Percentiles rank a stretch among this genome's conserved stretches.
phyloP scores from a whole-genome alignment of 2,797 vertebrate species.

The Helicolenus hilgendorfi region DNA sequence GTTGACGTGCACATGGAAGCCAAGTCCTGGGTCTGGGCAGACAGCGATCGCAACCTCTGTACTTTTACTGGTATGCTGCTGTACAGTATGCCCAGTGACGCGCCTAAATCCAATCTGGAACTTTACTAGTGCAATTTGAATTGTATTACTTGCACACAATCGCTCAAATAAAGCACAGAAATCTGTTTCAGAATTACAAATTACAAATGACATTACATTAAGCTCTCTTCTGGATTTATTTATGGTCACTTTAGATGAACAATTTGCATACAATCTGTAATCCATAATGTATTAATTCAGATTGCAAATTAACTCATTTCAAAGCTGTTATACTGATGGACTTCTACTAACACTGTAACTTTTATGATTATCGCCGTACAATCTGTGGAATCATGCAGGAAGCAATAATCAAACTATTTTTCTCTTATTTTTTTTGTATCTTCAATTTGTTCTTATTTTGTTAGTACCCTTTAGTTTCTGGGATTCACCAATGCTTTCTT shows the following conservation, averaged over 20 bases:
- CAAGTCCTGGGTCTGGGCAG: constrained; percentile 56
- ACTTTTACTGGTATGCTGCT: constrained; percentile 59
- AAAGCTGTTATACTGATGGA: neutral
- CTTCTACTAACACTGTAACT: neutral
- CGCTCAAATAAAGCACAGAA: neutral
- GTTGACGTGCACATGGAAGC: constrained; percentile 42
- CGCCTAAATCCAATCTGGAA: neutral
- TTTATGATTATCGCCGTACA: neutral
- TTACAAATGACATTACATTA: neutral
- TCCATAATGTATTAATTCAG: neutral
- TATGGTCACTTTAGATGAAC: neutral
- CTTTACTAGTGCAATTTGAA: neutral
- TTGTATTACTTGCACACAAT: neutral
- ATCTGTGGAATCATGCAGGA: neutral
- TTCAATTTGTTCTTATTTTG: no score
- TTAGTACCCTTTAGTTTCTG: no score
- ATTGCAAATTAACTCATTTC: neutral
- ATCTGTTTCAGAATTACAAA: neutral
- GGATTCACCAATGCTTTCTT: no score
- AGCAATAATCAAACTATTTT: no score
- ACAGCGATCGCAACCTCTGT: constrained; percentile 45
- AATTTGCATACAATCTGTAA: neutral
- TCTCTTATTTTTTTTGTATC: no score
- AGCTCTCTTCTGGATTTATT: neutral
- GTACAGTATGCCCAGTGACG: neutral